A percentile compares a stretch with the other conserved stretches of the same genome.
Conservation (phyloP, 1,140 invertebrate species). For the Tribolium madens region DNA sequence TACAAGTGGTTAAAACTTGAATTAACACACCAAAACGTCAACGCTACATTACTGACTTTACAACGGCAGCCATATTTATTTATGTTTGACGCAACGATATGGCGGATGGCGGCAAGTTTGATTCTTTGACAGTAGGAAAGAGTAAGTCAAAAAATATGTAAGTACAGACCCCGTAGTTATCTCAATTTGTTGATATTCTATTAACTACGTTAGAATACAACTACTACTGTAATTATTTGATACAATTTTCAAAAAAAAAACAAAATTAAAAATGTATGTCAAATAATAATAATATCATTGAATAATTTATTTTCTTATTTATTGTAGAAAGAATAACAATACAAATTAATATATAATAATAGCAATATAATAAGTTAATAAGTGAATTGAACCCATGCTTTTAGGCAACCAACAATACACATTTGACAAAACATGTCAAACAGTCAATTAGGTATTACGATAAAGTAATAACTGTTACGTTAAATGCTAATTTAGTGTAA, state of each 20-base stretch:
- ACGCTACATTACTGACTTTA: constrained; percentile 26
- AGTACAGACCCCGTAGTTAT: neutral
- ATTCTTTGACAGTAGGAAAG: neutral
- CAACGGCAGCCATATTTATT: constrained; percentile 41
- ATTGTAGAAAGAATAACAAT: neutral
- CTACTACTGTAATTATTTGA: neutral
- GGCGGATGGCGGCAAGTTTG: constrained; percentile 3
- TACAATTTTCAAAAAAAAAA: neutral
- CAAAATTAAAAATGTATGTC: neutral
- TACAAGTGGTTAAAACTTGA: neutral
- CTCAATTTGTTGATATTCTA: neutral
- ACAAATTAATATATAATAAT: neutral
- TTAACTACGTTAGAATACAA: neutral
- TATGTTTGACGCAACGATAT: constrained; percentile 41
- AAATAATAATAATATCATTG: too few species aligned
- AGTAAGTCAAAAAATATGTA: neutral
- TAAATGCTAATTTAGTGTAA: too few species aligned
- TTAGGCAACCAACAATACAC: neutral
- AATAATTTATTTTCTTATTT: too few species aligned
- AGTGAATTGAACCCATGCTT: neutral
- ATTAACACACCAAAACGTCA: constrained; percentile 27
- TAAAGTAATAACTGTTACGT: too few species aligned
- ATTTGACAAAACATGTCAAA: neutral
- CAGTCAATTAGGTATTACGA: too few species aligned
- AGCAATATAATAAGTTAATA: neutral